Evolutionary conservation across 2,113 vertebrate genomes (phyloP), one percentile per base, ranked within the genome.

Genomic region (Natator depressus): DNA sequence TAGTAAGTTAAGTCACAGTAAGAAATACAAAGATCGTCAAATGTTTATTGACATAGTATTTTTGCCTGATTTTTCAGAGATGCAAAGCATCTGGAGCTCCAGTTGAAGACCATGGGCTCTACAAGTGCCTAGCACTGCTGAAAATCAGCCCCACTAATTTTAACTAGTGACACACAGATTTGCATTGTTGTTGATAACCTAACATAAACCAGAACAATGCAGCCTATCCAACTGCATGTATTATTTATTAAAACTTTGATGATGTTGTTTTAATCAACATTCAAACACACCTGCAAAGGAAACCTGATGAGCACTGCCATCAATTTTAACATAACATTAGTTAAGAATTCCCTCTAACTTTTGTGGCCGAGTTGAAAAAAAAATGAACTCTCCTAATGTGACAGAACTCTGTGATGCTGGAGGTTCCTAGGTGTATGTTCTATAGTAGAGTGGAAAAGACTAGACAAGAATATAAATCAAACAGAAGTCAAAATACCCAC

Each of bases 311-410:
- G 87, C 84, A 31, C 49, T 72, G 79, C 79, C 49, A n/a, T 69
- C 72, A 72, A n/a, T 88, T 89, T 89, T 93, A 89, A 95, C 80
- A 42, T 3, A 1, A n/a, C 3, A 1, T 31, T 92, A 53, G n/a
- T 88, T 93, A 94, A 89, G 51, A 54, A 94, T 94, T 95, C 80
- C 69, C 89, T 94, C 84, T 86, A 72, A 93, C 79, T 91, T 93
- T 95, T 96, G 89, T 94, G 55, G 53, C 80, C 84, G 90, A 88
- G 87, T 89, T 80, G 79, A 54, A 86, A 88, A 42, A 5, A 88
- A 89, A 90, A 59, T 2, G 57, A 91, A 82, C 35, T 92, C 53
- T 88, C 81, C 85, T 93, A 3, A 0, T 91, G 80, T 86, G 87
- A 24, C 91, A 84, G 69, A 80, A 25, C 42, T 1, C 62, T 86